Conservation (phyloP, 2,888 invertebrate species). For the Cantharis flavilabris region DNA sequence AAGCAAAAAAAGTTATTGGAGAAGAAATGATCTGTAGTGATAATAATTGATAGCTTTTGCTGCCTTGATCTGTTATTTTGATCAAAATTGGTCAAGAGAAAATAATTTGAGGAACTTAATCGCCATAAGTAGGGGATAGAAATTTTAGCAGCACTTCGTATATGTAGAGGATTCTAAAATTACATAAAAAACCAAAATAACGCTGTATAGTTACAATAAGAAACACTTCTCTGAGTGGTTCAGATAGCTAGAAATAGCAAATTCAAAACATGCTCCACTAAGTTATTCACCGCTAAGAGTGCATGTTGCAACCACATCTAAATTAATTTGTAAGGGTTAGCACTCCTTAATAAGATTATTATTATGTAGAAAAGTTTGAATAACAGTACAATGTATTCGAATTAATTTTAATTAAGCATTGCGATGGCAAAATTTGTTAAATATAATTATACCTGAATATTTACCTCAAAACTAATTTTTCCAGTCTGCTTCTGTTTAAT, state of each 20-base stretch:
- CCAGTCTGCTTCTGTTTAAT: slow-evolving; percentile 83
- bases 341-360: not conserved
- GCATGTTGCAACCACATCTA: not conserved
- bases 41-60: too few species aligned
- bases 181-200: not conserved
- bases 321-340: not conserved
- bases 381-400: not conserved
- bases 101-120: too few species aligned
- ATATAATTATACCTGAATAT: slow-evolving; percentile 33
- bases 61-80: too few species aligned
- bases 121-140: too few species aligned
- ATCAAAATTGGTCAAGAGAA: too few species aligned
- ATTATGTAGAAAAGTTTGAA: not conserved
- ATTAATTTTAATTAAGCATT: not conserved
- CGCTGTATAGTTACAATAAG: not conserved
- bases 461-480: slow-evolving; percentile 88
- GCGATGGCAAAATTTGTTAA: not conserved
- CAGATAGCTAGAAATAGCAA: too few species aligned
- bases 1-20: too few species aligned
- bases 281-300: not conserved
- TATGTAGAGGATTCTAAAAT: not conserved
- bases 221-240: not conserved
- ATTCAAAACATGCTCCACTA: not conserved
- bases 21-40: too few species aligned
- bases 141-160: not conserved